Percentiles rank a stretch among this genome's conserved stretches.
phyloP scores from a whole-genome alignment of 1,140 invertebrate genomes.

The Nasonia vitripennis region DNA sequence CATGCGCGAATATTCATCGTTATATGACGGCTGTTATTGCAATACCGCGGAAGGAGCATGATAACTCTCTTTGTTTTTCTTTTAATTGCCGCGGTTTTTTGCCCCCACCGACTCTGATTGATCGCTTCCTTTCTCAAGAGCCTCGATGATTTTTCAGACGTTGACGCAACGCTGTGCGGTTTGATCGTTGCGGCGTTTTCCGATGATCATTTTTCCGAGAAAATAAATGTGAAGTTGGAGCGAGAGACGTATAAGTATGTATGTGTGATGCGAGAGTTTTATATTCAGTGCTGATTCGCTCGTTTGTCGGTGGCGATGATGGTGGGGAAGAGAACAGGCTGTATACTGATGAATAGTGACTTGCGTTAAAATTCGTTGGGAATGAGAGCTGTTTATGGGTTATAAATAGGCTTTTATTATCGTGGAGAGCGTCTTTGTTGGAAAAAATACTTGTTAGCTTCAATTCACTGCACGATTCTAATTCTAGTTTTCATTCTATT shows the following conservation, averaged over 20 bases:
- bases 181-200: neutral
- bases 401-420: neutral
- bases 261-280: neutral
- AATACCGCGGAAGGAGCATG: neutral
- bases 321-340: neutral
- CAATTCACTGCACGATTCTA: no score
- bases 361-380: neutral
- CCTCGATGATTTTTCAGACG: neutral
- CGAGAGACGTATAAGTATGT: neutral
- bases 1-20: neutral
- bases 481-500: no score
- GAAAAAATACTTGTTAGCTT: no score
- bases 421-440: no score
- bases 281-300: neutral
- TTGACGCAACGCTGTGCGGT: neutral
- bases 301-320: neutral
- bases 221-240: neutral
- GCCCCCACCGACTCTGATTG: neutral
- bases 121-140: neutral
- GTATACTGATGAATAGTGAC: neutral
- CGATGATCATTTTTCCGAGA: neutral
- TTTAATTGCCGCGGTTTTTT: neutral
- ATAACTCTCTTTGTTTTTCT: neutral
- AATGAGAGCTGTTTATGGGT: neutral
- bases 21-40: neutral